Evolutionary conservation across 2,797 vertebrate genomes (phyloP).

Genomic region (Coracias cyanogaster): DNA sequence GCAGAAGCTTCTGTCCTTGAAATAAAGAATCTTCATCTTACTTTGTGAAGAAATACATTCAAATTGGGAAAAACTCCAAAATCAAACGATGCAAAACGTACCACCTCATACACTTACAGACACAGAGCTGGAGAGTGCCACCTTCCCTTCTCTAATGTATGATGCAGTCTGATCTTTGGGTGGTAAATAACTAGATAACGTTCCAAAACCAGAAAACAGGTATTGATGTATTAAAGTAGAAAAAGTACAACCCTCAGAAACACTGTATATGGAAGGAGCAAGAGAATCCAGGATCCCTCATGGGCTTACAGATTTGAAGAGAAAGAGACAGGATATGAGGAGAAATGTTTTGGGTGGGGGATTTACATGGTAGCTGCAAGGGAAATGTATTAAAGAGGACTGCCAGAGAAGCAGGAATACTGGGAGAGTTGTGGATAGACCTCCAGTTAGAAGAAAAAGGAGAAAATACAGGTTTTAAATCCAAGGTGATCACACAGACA

Average conservation of each 20-base stretch:
- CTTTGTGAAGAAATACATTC: not conserved
- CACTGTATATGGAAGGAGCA: not conserved
- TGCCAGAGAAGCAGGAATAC: not conserved
- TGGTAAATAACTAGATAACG: not conserved
- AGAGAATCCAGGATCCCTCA: not conserved
- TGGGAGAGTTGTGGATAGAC: not conserved
- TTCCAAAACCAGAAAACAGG: not conserved
- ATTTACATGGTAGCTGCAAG: not conserved
- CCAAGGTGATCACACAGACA: constrained; percentile 5
- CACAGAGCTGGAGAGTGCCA: not conserved
- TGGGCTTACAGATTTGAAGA: not conserved
- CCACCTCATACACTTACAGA: not conserved
- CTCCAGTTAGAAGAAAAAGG: not conserved
- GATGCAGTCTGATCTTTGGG: not conserved
- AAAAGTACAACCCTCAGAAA: not conserved
- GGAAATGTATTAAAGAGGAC: not conserved
- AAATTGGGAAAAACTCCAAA: not conserved
- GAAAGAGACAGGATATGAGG: not conserved
- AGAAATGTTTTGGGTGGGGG: not conserved
- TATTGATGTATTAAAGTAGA: not conserved
- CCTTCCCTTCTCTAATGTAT: not conserved
- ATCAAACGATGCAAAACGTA: not conserved
- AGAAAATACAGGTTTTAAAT: not conserved
- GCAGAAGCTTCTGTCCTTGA: not conserved
- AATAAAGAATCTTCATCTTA: too few species aligned